phyloP scores from a whole-genome alignment of 2,113 vertebrate species.

The Bos indicus region DNA sequence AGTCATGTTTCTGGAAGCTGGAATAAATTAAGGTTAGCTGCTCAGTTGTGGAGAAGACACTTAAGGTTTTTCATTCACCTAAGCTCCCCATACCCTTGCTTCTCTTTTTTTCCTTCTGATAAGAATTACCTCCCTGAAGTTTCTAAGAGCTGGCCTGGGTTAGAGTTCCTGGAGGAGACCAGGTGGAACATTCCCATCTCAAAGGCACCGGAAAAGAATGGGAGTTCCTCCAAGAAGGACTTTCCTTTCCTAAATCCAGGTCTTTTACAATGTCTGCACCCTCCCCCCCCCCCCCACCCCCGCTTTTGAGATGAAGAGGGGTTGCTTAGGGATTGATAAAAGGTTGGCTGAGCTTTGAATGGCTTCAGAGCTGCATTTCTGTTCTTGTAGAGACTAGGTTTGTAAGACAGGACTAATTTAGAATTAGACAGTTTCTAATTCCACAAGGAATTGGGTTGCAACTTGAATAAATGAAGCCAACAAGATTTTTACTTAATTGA shows the following conservation, averaged over 20 bases:
- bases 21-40: neutral
- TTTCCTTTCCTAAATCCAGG: neutral
- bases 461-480: neutral
- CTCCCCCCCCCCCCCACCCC: neutral
- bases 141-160: neutral
- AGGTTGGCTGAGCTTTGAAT: neutral
- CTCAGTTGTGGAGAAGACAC: neutral
- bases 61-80: neutral
- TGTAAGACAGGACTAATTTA: neutral
- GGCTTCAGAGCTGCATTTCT: neutral
- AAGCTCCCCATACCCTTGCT: neutral
- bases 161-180: neutral
- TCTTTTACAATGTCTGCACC: neutral
- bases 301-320: neutral
- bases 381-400: neutral
- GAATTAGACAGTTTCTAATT: neutral
- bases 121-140: neutral
- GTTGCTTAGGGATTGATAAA: neutral
- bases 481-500: neutral
- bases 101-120: neutral
- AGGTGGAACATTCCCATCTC: neutral
- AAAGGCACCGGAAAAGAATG: neutral
- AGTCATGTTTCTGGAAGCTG: neutral
- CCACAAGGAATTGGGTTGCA: neutral
- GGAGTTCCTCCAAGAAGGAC: neutral